Base-by-base conservation (phyloP, 2,888 invertebrate genomes). In the Mimas tiliae region DNA sequence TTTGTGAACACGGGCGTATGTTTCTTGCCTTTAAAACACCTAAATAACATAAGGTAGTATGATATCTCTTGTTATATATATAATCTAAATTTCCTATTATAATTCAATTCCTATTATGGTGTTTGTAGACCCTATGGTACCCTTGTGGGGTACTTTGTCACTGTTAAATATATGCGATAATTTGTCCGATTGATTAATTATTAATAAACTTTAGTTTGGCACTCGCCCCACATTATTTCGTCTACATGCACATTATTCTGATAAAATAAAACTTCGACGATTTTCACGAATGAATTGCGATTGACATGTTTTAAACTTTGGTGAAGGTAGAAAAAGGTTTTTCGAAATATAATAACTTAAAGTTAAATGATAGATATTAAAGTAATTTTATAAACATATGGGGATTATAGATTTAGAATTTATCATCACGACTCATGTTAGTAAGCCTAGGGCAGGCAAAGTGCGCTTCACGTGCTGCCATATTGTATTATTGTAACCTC, bases 281-380 rank as follows among this genome's bases (percentile, higher is more conserved):
- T 69, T 67, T 70, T 74, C 65, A 68, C 70, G 69, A 65, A 62
- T 67, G 66, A 72, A 70, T 72, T 73, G 65, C 73, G 73, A 72
- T 76, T 69, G 70, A 73, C 74, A 73, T 78, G 68, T 75, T 72
- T 74, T 76, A 74, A 72, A 75, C 73, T 75, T 78, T 74, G 90
- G 90, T 90, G 90, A 81, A 74, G 90, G 90, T 87, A 85, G 87
- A 79, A 75, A 78, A 74, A 68, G 79, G 78, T 74, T 75, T 75
- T 71, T 76, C 53, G 72, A 72, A 77, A 70, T 70, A 70, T 70
- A 79, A 70, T 70, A 79, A 80, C 78, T 76, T 72, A 78, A 79
- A 81, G 82, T 80, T 85, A 82, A 83, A 70, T 79, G 74, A 84
- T 84, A 82, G 80, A 83, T 82, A 19, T 64, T 51, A 42, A 55